These are phyloP conservation scores for Cyrtonyx montezumae DNA, from an alignment of 2,113 vertebrate species.

Conservation along the genomic window DNA sequence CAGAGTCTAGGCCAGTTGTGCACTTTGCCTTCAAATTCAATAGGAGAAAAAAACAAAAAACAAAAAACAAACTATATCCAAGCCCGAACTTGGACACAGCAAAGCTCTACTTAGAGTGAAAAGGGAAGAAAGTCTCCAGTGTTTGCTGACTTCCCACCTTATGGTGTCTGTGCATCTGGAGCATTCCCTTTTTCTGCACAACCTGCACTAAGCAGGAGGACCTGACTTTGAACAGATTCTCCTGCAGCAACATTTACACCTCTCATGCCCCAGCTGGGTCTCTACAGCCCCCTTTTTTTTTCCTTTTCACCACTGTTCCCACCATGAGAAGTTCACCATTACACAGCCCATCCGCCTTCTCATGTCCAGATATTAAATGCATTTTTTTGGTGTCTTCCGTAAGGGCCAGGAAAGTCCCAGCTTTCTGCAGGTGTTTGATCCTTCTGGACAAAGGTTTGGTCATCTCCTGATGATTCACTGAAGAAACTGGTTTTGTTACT, in stretches of 20 bases:
- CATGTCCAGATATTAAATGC: neutral
- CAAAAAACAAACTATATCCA: neutral
- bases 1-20: neutral
- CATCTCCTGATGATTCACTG: constrained; percentile 5
- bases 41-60: neutral
- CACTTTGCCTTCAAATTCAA: constrained; percentile 9
- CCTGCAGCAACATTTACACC: neutral
- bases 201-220: neutral
- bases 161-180: neutral
- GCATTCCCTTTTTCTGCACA: neutral
- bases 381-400: neutral
- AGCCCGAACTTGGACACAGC: neutral
- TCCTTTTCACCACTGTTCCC: neutral
- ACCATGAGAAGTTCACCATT: neutral
- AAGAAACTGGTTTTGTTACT: constrained; percentile 41
- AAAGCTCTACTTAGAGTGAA: neutral
- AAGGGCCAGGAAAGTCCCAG: neutral
- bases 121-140: neutral
- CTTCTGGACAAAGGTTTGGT: constrained; percentile 43
- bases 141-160: neutral
- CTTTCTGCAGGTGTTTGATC: constrained; percentile 16
- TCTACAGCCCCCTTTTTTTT: too few relatives aligned
- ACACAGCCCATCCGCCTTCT: neutral
- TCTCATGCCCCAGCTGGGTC: neutral
- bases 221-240: neutral